Evolutionary conservation across 2,888 invertebrate species (phyloP).

Genomic region (Dyspetes luteomarginatus): DNA sequence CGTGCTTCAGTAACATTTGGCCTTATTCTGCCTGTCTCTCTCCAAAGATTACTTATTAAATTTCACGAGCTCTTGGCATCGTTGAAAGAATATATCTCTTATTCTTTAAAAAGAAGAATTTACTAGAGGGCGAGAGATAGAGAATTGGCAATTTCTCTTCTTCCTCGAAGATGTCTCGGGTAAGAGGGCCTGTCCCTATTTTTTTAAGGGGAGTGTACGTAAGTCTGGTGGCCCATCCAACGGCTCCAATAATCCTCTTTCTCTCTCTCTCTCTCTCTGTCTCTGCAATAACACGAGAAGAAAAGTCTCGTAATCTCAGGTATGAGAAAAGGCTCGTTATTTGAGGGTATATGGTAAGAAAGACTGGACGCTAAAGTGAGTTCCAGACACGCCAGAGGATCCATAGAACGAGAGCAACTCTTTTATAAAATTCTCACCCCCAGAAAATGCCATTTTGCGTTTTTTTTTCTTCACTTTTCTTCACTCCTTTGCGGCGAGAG

Average conservation of each 20-base stretch:
- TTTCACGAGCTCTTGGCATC: constrained; percentile 33
- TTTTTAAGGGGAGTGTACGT: background rate
- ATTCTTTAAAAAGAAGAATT: constrained; percentile 29
- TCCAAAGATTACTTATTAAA: constrained; percentile 50
- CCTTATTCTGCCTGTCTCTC: background rate
- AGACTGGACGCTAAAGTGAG: constrained; percentile 64
- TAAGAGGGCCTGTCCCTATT: background rate
- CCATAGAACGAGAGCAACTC: constrained; percentile 55
- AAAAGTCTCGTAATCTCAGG: constrained; percentile 47
- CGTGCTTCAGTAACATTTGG: constrained; percentile 19
- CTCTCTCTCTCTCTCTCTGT: background rate
- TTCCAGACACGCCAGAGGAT: constrained; percentile 71
- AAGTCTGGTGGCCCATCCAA: constrained; percentile 46
- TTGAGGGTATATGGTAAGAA: background rate
- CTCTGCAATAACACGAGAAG: background rate
- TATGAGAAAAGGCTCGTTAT: constrained; percentile 30
- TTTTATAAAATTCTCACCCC: constrained; percentile 2
- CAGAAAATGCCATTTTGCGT: constrained; percentile 51
- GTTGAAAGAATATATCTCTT: background rate
- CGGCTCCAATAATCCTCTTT: constrained; percentile 25
- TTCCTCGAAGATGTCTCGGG: constrained; percentile 1
- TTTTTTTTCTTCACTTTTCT: constrained; percentile 63
- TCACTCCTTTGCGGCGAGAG: constrained; percentile 44
- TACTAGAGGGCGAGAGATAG: background rate
- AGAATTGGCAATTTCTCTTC: constrained; percentile 36